A percentile compares a stretch with the other conserved stretches of the same genome.
Conservation (phyloP, 35 echinoderm and acorn worm genomes). For the Strongylocentrotus purpuratus region DNA sequence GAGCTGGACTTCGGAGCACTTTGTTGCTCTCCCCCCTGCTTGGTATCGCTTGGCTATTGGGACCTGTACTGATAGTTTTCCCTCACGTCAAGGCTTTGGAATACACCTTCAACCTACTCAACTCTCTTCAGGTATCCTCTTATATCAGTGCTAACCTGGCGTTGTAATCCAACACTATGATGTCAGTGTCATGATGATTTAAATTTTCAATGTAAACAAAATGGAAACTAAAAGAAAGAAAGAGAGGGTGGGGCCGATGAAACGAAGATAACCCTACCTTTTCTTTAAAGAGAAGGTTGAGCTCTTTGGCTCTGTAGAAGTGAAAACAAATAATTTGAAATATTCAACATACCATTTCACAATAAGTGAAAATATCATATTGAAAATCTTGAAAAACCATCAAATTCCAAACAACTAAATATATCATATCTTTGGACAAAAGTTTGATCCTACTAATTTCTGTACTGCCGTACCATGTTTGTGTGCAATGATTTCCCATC, state of each 20-base stretch:
- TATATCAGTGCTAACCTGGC: not conserved
- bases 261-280: not conserved
- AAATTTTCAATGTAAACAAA: not conserved
- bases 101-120: not conserved
- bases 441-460: too few relatives aligned
- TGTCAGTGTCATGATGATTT: not conserved
- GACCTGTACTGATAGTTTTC: not conserved
- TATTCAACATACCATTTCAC: too few relatives aligned
- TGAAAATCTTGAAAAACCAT: too few relatives aligned
- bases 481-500: too few relatives aligned
- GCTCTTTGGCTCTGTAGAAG: too few relatives aligned
- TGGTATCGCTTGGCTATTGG: conserved; percentile 54
- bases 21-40: conserved; percentile 50
- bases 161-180: not conserved
- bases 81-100: not conserved
- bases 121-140: not conserved
- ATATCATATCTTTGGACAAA: too few relatives aligned
- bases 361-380: too few relatives aligned
- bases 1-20: conserved; percentile 52
- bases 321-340: too few relatives aligned
- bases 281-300: too few relatives aligned
- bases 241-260: not conserved
- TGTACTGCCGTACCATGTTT: too few relatives aligned
- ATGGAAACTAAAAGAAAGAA: too few relatives aligned
- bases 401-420: too few relatives aligned